These are phyloP conservation scores for Pseudocheirus occidentalis DNA, from an alignment of 2,797 vertebrate species.

Conservation along the genomic window DNA sequence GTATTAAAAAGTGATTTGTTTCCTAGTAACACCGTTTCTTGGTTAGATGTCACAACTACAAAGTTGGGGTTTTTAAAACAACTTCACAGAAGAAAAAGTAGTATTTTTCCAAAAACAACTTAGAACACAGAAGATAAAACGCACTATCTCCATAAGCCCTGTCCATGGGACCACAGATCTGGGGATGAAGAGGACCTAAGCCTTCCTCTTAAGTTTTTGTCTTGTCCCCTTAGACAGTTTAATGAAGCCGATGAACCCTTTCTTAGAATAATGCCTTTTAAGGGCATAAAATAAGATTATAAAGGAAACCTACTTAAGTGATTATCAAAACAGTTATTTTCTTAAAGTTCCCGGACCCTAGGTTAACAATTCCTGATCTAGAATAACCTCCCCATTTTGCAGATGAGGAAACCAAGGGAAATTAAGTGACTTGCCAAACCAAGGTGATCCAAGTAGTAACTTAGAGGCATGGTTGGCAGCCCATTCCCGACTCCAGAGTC, in stretches of 20 bases:
- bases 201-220: neutral
- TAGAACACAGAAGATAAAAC: conserved; percentile 30
- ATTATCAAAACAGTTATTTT: neutral
- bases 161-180: neutral
- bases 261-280: neutral
- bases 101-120: conserved; percentile 64
- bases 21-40: neutral
- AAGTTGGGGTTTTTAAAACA: conserved; percentile 40
- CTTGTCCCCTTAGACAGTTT: neutral
- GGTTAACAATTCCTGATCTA: neutral
- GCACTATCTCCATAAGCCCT: conserved; percentile 28
- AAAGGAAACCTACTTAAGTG: neutral
- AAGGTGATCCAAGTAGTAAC: neutral
- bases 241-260: neutral
- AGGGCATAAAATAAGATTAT: neutral
- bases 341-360: neutral
- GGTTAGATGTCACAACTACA: neutral
- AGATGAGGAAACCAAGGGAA: neutral
- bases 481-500: no score
- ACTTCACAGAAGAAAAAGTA: conserved; percentile 11
- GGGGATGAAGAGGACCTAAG: neutral
- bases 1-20: neutral
- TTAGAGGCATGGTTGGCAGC: neutral
- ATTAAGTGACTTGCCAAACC: neutral
- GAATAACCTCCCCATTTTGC: neutral